phyloP scores from a whole-genome alignment of 2,797 vertebrate species.

The Sebastes oblongus region DNA sequence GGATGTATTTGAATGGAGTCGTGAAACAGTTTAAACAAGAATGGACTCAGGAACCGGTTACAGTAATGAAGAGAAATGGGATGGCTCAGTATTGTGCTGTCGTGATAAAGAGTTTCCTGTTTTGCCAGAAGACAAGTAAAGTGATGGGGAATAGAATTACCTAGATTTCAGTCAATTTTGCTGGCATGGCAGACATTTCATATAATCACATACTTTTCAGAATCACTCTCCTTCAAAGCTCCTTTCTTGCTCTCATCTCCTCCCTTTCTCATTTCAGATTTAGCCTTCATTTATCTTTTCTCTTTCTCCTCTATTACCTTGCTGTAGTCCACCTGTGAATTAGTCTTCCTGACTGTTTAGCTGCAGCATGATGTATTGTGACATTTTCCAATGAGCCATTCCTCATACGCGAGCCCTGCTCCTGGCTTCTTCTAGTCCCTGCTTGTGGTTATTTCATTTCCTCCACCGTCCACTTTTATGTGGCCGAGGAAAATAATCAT shows the following conservation, averaged over 20 bases:
- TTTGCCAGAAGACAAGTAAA: conserved; percentile 3
- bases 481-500: conserved; percentile 56
- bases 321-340: conserved; percentile 57
- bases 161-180: conserved; percentile 16
- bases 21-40: conserved; percentile 1
- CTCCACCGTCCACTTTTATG: conserved; percentile 47
- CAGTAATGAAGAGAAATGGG: conserved; percentile 1
- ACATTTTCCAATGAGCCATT: conserved; percentile 69
- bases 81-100: background rate
- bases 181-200: background rate
- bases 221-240: conserved; percentile 21
- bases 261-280: conserved; percentile 26
- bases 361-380: conserved; percentile 64
- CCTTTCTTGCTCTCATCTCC: conserved; percentile 6
- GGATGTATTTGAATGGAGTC: background rate
- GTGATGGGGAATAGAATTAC: conserved; percentile 14
- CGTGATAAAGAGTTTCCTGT: conserved; percentile 4
- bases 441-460: conserved; percentile 61
- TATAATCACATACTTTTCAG: conserved; percentile 30
- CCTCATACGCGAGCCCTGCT: conserved; percentile 33
- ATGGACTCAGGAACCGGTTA: background rate
- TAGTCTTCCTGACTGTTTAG: conserved; percentile 55
- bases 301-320: conserved; percentile 41
- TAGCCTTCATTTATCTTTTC: conserved; percentile 49
- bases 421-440: conserved; percentile 13